A percentile compares a stretch with the other conserved stretches of the same genome.
phyloP scores from a whole-genome alignment of 2,113 vertebrate species.

The Pagrus major region DNA sequence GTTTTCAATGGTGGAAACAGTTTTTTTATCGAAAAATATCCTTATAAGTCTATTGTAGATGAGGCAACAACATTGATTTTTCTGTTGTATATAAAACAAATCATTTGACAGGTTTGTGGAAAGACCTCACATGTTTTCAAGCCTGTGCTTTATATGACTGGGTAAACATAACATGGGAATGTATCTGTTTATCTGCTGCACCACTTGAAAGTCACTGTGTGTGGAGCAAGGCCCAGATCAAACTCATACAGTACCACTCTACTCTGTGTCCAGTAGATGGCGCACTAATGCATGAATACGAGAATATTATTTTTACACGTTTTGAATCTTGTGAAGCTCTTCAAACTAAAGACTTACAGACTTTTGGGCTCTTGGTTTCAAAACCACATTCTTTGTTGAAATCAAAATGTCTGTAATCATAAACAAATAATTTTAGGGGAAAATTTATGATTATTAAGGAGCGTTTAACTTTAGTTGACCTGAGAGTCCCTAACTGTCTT shows the following conservation, averaged over 20 bases:
- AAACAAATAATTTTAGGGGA: not conserved
- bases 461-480: no score
- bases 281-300: slow-evolving; percentile 1
- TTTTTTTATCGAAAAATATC: no score
- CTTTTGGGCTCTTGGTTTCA: not conserved
- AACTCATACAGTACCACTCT: no score
- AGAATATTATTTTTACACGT: not conserved
- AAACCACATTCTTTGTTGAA: not conserved
- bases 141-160: no score
- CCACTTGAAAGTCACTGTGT: not conserved
- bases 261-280: slow-evolving; percentile 60
- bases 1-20: no score
- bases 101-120: no score
- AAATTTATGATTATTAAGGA: no score
- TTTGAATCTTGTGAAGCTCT: not conserved
- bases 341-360: no score
- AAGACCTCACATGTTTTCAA: not conserved
- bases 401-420: not conserved
- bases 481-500: no score
- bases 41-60: no score
- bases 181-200: not conserved
- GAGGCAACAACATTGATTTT: no score
- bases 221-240: not conserved
- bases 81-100: not conserved
- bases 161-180: not conserved